phyloP scores from a whole-genome alignment of 2,113 vertebrate species.

The Perccottus glenii region DNA sequence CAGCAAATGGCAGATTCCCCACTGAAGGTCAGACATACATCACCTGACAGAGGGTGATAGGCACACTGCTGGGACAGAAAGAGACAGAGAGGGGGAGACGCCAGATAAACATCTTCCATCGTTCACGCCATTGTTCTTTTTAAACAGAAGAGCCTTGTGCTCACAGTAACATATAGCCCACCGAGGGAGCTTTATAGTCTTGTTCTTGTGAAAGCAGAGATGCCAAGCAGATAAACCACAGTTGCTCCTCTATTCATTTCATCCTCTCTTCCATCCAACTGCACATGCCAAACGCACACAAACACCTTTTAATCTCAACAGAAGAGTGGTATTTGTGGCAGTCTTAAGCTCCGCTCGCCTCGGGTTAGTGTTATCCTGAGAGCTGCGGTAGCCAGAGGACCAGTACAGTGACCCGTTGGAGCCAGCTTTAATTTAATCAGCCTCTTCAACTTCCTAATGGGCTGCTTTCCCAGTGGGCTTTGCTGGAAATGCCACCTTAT shows the following conservation, averaged over 20 bases:
- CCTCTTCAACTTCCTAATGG: conserved; percentile 64
- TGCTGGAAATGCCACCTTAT: conserved; percentile 56
- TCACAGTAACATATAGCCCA: conserved; percentile 52
- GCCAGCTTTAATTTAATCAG: conserved; percentile 65
- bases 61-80: conserved; percentile 23
- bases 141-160: conserved; percentile 20
- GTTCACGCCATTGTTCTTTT: conserved; percentile 47
- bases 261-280: conserved; percentile 48
- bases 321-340: conserved; percentile 39
- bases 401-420: conserved; percentile 51
- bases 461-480: conserved; percentile 55
- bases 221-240: conserved; percentile 63
- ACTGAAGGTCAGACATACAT: conserved; percentile 71
- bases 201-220: conserved; percentile 54
- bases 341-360: conserved; percentile 35
- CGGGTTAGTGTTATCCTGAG: conserved; percentile 16
- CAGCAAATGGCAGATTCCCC: conserved; percentile 61
- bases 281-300: conserved; percentile 17
- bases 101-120: conserved; percentile 54
- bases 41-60: conserved; percentile 51
- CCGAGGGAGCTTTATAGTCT: conserved; percentile 51
- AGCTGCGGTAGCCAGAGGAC: conserved; percentile 52
- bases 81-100: not conserved
- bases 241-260: conserved; percentile 48
- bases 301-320: conserved; percentile 54